A percentile compares a stretch with the other conserved stretches of the same genome.
Conservation (phyloP, 1,140 invertebrate genomes). For the Drosophila sechellia region DNA sequence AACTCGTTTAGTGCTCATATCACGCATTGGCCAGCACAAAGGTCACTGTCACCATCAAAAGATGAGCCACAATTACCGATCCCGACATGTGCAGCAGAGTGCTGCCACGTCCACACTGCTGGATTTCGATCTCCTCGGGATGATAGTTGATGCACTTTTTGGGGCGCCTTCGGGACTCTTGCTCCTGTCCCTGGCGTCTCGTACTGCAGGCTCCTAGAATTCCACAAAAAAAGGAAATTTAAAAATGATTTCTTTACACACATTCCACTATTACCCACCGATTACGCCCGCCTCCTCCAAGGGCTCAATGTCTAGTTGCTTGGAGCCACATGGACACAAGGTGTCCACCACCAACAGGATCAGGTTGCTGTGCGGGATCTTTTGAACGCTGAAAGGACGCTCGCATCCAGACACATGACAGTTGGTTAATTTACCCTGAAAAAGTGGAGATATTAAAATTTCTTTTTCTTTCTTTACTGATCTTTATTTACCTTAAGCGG, state of each 20-base stretch:
- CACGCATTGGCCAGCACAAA: constrained; percentile 80
- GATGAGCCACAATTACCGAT: constrained; percentile 65
- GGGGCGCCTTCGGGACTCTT: constrained; percentile 88
- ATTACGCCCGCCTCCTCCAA: constrained; percentile 87
- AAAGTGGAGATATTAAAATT: no score
- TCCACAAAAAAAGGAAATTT: not conserved
- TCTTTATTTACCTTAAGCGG: constrained; percentile 86
- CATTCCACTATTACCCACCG: constrained; percentile 43
- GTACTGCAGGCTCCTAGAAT: constrained; percentile 85
- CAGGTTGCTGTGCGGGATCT: constrained; percentile 95
- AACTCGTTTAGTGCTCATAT: constrained; percentile 64
- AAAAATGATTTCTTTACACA: not conserved
- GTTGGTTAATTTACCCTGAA: constrained; percentile 94
- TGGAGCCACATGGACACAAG: constrained; percentile 93
- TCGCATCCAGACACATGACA: constrained; percentile 95
- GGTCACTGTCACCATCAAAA: constrained; percentile 77
- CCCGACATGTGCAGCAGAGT: constrained; percentile 60
- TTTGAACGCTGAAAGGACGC: constrained; percentile 96
- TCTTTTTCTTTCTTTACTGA: no score
- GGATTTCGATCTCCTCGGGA: constrained; percentile 92
- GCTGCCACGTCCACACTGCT: constrained; percentile 87
- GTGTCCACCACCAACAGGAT: constrained; percentile 95
- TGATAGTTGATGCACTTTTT: constrained; percentile 94
- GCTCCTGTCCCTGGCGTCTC: constrained; percentile 86
- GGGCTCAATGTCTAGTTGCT: constrained; percentile 92